These are phyloP conservation scores for Ophraella communa DNA, from an alignment of 2,888 invertebrate genomes.

Conservation along the genomic window DNA sequence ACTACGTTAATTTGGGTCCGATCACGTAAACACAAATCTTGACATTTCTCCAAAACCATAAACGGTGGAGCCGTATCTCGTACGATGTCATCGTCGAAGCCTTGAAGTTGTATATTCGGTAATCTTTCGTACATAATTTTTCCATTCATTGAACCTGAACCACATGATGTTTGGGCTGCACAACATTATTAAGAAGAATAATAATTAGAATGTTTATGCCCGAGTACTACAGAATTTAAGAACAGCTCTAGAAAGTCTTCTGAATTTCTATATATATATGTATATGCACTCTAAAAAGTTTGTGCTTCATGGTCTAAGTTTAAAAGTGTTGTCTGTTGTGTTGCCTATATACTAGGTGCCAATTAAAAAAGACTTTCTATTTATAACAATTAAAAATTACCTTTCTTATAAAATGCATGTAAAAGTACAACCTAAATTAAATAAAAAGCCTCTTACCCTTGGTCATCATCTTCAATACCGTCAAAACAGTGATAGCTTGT, in stretches of 20 bases:
- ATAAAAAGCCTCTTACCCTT: too few relatives aligned
- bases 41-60: constrained; percentile 87
- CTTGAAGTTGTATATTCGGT: constrained; percentile 88
- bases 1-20: constrained; percentile 81
- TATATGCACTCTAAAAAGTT: too few relatives aligned
- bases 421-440: too few relatives aligned
- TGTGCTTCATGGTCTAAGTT: too few relatives aligned
- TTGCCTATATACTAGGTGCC: too few relatives aligned
- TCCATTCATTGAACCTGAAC: constrained; percentile 79
- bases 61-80: constrained; percentile 86
- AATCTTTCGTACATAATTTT: constrained; percentile 87
- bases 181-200: constrained; percentile 22
- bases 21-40: constrained; percentile 79
- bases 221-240: too few relatives aligned
- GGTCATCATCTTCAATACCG: constrained; percentile 81
- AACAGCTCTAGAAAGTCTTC: too few relatives aligned
- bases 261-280: too few relatives aligned
- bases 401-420: too few relatives aligned
- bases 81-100: constrained; percentile 88
- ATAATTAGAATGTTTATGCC: not conserved
- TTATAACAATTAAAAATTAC: too few relatives aligned
- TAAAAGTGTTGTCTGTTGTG: too few relatives aligned
- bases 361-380: too few relatives aligned
- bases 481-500: constrained; percentile 85
- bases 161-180: constrained; percentile 88